phyloP scores from a whole-genome alignment of 2,797 vertebrate genomes.

The Thunnus albacares region DNA sequence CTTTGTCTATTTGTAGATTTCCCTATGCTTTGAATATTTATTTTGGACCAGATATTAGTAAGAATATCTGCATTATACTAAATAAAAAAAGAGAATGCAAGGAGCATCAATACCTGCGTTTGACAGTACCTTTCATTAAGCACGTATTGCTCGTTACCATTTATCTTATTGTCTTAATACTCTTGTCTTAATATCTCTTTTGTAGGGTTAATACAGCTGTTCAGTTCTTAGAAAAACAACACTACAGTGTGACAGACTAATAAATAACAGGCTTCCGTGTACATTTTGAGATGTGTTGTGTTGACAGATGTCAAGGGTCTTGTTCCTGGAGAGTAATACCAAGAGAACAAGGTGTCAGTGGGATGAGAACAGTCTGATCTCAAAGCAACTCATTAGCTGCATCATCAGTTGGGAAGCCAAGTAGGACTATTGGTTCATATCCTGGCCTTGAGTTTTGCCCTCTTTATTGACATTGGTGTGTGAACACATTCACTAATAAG shows the following conservation, averaged over 20 bases:
- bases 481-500: not conserved
- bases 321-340: not conserved
- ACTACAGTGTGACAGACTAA: not conserved
- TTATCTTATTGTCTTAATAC: not conserved
- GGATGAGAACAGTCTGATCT: constrained; percentile 14
- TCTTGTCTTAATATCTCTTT: too few species aligned
- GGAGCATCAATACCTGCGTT: too few species aligned
- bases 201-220: too few species aligned
- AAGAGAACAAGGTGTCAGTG: constrained; percentile 17
- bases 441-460: not conserved
- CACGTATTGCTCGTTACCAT: not conserved
- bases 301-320: constrained; percentile 18
- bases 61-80: not conserved
- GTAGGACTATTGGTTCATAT: not conserved
- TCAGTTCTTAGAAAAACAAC: not conserved
- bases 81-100: not conserved
- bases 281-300: constrained; percentile 15
- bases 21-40: not conserved
- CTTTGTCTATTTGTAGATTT: too few species aligned
- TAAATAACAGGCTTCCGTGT: constrained; percentile 2
- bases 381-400: constrained; percentile 21
- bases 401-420: constrained; percentile 3
- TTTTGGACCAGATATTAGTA: not conserved
- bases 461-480: not conserved
- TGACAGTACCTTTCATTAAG: too few species aligned